Base-by-base conservation (phyloP, 2,113 vertebrate genomes). In the Syrrhaptes paradoxus region DNA sequence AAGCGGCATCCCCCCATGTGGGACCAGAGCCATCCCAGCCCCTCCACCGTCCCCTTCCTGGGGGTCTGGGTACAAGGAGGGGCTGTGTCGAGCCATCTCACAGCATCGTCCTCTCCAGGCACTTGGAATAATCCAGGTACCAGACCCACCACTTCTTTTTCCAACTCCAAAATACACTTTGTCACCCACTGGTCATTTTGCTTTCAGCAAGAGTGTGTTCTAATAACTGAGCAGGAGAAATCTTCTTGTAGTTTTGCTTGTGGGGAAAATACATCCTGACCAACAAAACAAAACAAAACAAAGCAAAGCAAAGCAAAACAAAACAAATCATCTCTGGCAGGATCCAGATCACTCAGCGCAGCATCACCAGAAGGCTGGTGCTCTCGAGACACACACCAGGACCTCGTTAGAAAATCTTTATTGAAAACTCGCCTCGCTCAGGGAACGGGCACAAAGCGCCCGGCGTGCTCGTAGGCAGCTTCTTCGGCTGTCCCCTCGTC, bases 1-100 rank as follows among this genome's bases (percentile, higher is more conserved):
- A 29, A 85, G 32, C 0, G 0, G 6, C 0, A 0, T 81, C 11
- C 13, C 13, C 25, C 1, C 0, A 1, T 0, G 2, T 2, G 17
- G n/a, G 29, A 26, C 10, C 54, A 58, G 66, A 52, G 11, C 13
- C 1, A 1, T 7, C 36, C 57, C 68, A 46, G 19, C 31, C 55
- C 58, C 52, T 11, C 15, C 0, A 21, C 38, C 0, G 0, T 7
- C 15, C 43, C 38, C 12, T 29, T 2, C 0, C 55, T 58, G 66
- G 29, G 11, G 13, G 6, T 17, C 26, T 17, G 58, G 41, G 25
- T 7, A 38, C 1, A 2, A 28, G 19, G 17, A 26, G 29, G 10
- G 34, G 38, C 62, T 67, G 55, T 31, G 28, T 3, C 2, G 1
- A 14, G 38, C 22, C 11, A 3, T 32, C 28, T 32, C 58, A n/a